A percentile compares a stretch with the other conserved stretches of the same genome.
Evolutionary conservation across 2,113 vertebrate species (phyloP).

Genomic region (Chlorocebus sabaeus): DNA sequence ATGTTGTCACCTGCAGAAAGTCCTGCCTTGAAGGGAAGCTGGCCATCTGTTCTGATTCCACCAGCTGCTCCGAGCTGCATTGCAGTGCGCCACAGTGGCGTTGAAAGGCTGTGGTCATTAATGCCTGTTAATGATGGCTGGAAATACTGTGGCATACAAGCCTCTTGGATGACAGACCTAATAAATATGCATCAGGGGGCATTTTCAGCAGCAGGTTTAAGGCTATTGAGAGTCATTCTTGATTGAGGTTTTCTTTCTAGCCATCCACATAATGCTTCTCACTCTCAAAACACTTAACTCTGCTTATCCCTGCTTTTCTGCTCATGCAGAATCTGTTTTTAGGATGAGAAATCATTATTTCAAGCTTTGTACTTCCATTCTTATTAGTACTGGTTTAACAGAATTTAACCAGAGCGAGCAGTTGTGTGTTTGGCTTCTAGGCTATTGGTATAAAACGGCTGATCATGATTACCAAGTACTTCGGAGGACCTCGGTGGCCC

Average conservation of each 20-base stretch:
- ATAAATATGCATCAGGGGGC: slow-evolving; percentile 32
- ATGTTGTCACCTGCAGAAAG: slow-evolving; percentile 68
- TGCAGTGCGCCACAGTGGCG: not conserved
- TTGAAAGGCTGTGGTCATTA: slow-evolving; percentile 44
- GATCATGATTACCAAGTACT: not conserved
- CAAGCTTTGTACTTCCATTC: slow-evolving; percentile 16
- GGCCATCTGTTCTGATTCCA: slow-evolving; percentile 42
- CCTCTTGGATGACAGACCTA: slow-evolving; percentile 16
- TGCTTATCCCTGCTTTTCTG: not conserved
- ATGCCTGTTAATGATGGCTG: slow-evolving; percentile 43
- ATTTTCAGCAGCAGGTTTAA: slow-evolving; percentile 46
- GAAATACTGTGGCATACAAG: not conserved
- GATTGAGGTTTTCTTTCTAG: slow-evolving; percentile 43
- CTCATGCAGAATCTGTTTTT: slow-evolving; percentile 29
- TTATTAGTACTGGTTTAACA: slow-evolving; percentile 28
- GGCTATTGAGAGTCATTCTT: slow-evolving; percentile 29
- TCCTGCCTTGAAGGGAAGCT: slow-evolving; percentile 49
- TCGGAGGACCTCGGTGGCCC: not conserved
- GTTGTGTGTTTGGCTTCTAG: not conserved
- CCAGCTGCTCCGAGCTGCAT: slow-evolving; percentile 43
- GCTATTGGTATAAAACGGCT: not conserved
- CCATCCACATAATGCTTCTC: not conserved
- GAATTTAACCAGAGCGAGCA: not conserved
- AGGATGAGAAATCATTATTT: slow-evolving; percentile 44
- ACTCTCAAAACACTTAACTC: slow-evolving; percentile 5